Evolutionary conservation across 2,888 invertebrate species (phyloP).

Genomic region (Oscheius onirici): DNA sequence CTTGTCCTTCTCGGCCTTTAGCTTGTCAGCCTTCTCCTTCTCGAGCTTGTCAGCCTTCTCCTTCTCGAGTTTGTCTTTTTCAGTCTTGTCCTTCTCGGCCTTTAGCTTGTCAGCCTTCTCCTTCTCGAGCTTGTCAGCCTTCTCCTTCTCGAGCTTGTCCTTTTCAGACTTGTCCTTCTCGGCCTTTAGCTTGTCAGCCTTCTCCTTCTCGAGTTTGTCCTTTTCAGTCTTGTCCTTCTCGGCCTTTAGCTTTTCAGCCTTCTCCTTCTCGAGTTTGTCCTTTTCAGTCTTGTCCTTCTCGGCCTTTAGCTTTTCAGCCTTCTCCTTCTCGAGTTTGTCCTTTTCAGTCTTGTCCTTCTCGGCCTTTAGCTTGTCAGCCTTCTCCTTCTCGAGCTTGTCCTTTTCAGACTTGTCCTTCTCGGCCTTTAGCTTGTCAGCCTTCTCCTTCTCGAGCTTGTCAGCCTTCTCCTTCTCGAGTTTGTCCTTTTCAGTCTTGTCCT

Average conservation of each 20-base stretch:
- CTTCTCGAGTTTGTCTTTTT: neutral
- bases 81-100: neutral
- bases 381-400: no score
- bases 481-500: neutral
- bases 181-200: no score
- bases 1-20: neutral
- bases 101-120: no score
- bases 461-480: neutral
- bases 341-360: neutral
- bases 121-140: no score
- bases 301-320: neutral
- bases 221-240: conserved; percentile 16
- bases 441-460: no score
- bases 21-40: neutral
- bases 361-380: no score
- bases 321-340: neutral
- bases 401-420: neutral
- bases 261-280: conserved; percentile 8
- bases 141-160: neutral
- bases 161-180: neutral
- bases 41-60: neutral
- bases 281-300: neutral
- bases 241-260: conserved; percentile 5
- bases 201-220: neutral
- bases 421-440: no score